phyloP scores from a whole-genome alignment of 2,888 invertebrate genomes.

The Drosophila paranaensis region DNA sequence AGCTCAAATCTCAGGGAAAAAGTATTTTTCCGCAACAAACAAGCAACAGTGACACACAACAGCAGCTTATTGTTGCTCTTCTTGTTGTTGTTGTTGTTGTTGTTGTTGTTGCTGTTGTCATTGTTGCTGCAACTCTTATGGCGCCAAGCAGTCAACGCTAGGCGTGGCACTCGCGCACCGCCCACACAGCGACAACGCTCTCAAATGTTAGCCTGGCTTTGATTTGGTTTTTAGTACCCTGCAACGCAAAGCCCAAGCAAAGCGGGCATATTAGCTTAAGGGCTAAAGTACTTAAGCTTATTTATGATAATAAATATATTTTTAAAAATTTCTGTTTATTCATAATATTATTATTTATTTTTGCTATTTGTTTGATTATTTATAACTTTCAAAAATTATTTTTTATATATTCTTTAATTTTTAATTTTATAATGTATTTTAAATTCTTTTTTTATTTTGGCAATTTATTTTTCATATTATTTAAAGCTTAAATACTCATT shows the following conservation, averaged over 20 bases:
- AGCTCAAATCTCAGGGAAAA: slow-evolving; percentile 54
- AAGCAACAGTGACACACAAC: slow-evolving; percentile 78
- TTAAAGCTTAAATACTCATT: no score
- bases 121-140: slow-evolving; percentile 40
- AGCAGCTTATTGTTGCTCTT: slow-evolving; percentile 52
- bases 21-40: slow-evolving; percentile 73
- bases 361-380: no score
- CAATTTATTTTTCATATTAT: background rate
- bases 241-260: background rate
- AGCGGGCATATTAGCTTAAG: slow-evolving; percentile 1
- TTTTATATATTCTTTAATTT: background rate
- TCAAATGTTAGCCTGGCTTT: slow-evolving; percentile 50
- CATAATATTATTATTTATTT: no score
- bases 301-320: background rate
- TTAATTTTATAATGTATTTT: no score
- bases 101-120: slow-evolving; percentile 14
- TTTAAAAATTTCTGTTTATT: background rate
- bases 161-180: slow-evolving; percentile 71
- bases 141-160: slow-evolving; percentile 58
- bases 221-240: slow-evolving; percentile 44
- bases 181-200: slow-evolving; percentile 52
- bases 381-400: no score
- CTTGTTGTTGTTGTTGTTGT: slow-evolving; percentile 11
- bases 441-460: background rate
- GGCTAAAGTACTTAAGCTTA: no score